phyloP scores from a whole-genome alignment of 2,888 invertebrate genomes.

The Hypomecis atomaria region DNA sequence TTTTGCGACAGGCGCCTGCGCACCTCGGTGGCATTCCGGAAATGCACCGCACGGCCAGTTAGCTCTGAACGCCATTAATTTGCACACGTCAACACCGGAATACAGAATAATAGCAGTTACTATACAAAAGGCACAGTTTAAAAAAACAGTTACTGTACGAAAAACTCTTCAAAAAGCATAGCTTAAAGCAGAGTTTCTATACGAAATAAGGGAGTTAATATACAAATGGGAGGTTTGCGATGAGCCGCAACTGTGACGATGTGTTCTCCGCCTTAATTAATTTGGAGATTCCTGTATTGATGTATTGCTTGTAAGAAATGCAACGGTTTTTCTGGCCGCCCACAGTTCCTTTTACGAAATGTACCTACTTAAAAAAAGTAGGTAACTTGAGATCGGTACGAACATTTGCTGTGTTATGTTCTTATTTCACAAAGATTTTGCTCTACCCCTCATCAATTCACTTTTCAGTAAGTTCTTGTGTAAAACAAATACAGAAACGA shows the following conservation, averaged over 20 bases:
- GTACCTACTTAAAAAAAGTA: background rate
- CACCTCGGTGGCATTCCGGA: conserved; percentile 21
- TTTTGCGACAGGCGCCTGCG: conserved; percentile 13
- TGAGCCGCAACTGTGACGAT: conserved; percentile 11
- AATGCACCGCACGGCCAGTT: conserved; percentile 16
- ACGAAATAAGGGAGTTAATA: background rate
- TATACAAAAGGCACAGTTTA: background rate
- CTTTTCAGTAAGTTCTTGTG: no score
- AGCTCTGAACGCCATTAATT: conserved; percentile 9
- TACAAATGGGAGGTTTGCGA: conserved; percentile 1
- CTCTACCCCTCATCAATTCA: no score
- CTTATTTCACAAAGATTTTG: no score
- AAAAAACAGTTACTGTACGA: background rate
- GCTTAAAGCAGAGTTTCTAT: background rate
- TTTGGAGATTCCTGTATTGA: background rate
- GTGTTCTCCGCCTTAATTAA: conserved; percentile 13
- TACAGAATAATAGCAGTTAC: background rate
- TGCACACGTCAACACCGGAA: conserved; percentile 15
- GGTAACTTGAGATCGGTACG: no score
- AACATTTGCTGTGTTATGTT: no score
- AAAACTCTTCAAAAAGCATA: background rate
- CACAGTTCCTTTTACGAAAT: background rate
- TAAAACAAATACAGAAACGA: no score
- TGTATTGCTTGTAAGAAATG: conserved; percentile 2
- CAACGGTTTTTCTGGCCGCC: conserved; percentile 3